Evolutionary conservation across 2,888 invertebrate species (phyloP).

Genomic region (Apodemia hepburni): DNA sequence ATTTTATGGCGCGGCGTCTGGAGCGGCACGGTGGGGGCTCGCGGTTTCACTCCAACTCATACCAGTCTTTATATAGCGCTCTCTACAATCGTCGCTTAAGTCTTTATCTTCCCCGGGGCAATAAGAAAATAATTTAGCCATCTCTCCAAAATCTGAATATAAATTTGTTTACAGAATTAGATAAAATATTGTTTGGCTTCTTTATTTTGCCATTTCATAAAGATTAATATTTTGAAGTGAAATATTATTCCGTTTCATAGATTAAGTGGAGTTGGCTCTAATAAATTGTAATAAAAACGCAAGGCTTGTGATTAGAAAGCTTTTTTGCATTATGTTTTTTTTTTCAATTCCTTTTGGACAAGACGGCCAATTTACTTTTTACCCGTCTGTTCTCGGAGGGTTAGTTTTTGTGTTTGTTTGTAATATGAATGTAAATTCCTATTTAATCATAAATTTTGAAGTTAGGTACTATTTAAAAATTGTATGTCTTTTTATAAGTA

Average conservation of each 20-base stretch:
- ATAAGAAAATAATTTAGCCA: slow-evolving; percentile 72
- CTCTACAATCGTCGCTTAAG: slow-evolving; percentile 48
- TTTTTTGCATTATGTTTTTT: not conserved
- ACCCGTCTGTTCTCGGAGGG: not conserved
- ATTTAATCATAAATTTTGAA: no score
- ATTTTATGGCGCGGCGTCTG: slow-evolving; percentile 63
- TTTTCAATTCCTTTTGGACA: not conserved
- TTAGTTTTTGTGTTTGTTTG: not conserved
- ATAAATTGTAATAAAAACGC: slow-evolving; percentile 3
- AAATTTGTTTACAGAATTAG: slow-evolving; percentile 69
- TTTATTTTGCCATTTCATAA: slow-evolving; percentile 55
- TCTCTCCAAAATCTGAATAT: slow-evolving; percentile 61
- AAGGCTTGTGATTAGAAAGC: not conserved
- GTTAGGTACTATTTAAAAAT: not conserved
- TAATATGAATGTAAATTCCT: not conserved
- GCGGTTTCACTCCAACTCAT: slow-evolving; percentile 52
- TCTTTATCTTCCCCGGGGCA: slow-evolving; percentile 42
- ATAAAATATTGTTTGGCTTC: slow-evolving; percentile 50
- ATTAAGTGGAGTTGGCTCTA: not conserved
- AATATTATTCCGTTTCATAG: slow-evolving; percentile 36
- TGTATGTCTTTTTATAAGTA: not conserved
- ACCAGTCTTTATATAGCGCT: slow-evolving; percentile 49
- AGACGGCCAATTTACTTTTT: not conserved
- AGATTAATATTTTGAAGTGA: slow-evolving; percentile 6
- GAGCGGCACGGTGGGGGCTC: slow-evolving; percentile 44